A percentile compares a stretch with the other conserved stretches of the same genome.
phyloP scores from a whole-genome alignment of 92 coral and sea anemone genomes.

The Parazoanthus swiftii region DNA sequence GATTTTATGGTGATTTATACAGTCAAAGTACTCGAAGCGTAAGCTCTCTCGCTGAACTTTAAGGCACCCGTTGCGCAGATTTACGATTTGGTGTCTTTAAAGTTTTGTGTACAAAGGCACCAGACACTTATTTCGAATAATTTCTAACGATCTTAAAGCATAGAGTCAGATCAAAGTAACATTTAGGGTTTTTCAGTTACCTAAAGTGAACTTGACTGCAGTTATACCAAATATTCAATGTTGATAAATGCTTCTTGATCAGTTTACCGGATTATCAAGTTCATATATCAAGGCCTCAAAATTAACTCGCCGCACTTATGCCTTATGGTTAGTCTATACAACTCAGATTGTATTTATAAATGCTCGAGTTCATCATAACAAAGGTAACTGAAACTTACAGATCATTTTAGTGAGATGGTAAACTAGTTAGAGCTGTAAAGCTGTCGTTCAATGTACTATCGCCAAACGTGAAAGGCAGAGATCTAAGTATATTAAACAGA shows the following conservation, averaged over 20 bases:
- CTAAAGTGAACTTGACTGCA: not conserved
- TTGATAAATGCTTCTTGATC: not conserved
- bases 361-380: not conserved
- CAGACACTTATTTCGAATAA: not conserved
- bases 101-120: not conserved
- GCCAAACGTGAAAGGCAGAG: not conserved
- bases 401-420: too few relatives aligned
- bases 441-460: not conserved
- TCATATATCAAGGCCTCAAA: not conserved
- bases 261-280: not conserved
- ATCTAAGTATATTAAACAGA: not conserved
- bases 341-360: not conserved
- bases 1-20: not conserved
- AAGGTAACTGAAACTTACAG: not conserved
- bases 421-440: not conserved
- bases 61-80: not conserved
- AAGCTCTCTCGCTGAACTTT: not conserved
- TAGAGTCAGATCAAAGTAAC: not conserved
- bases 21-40: not conserved
- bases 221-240: not conserved
- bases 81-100: not conserved
- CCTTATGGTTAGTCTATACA: not conserved
- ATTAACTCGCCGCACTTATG: not conserved
- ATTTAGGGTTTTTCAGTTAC: not conserved
- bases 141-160: not conserved